These are phyloP conservation scores for Abrostola triplasia DNA, from an alignment of 2,888 invertebrate species.

Conservation along the genomic window DNA sequence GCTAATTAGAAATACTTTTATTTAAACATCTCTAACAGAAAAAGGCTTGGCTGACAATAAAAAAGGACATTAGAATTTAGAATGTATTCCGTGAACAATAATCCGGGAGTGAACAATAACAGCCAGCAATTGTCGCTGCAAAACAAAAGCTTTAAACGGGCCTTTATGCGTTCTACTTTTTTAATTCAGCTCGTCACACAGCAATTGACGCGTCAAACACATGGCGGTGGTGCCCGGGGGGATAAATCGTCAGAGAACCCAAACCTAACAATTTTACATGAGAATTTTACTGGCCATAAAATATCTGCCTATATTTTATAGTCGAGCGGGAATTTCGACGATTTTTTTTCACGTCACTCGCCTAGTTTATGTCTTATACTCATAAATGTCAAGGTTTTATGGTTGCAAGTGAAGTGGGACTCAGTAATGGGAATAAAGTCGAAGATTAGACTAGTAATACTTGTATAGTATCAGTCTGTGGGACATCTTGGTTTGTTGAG, in stretches of 20 bases:
- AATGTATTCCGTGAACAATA: background rate
- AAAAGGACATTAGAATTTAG: background rate
- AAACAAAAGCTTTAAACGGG: slow-evolving; percentile 22
- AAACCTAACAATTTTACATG: slow-evolving; percentile 69
- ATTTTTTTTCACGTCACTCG: slow-evolving; percentile 63
- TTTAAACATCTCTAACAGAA: background rate
- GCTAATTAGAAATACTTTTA: background rate
- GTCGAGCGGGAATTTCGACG: slow-evolving; percentile 62
- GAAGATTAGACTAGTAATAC: background rate
- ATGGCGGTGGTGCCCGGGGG: slow-evolving; percentile 38
- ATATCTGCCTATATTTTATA: slow-evolving; percentile 73
- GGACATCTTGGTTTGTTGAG: no score
- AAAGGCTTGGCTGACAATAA: background rate
- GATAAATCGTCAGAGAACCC: slow-evolving; percentile 53
- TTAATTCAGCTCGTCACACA: slow-evolving; percentile 49
- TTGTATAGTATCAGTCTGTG: background rate
- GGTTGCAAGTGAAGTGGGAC: slow-evolving; percentile 1
- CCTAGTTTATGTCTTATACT: slow-evolving; percentile 37
- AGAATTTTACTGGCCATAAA: slow-evolving; percentile 76
- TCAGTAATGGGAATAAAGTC: slow-evolving; percentile 13
- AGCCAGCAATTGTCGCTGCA: slow-evolving; percentile 18
- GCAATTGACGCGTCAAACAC: slow-evolving; percentile 50
- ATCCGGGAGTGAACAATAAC: slow-evolving; percentile 9
- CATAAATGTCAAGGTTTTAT: slow-evolving; percentile 33
- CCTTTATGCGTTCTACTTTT: slow-evolving; percentile 23